Percentiles rank a stretch among this genome's conserved stretches.
Evolutionary conservation across 2,113 vertebrate genomes (phyloP).

Genomic region (Ictalurus furcatus): DNA sequence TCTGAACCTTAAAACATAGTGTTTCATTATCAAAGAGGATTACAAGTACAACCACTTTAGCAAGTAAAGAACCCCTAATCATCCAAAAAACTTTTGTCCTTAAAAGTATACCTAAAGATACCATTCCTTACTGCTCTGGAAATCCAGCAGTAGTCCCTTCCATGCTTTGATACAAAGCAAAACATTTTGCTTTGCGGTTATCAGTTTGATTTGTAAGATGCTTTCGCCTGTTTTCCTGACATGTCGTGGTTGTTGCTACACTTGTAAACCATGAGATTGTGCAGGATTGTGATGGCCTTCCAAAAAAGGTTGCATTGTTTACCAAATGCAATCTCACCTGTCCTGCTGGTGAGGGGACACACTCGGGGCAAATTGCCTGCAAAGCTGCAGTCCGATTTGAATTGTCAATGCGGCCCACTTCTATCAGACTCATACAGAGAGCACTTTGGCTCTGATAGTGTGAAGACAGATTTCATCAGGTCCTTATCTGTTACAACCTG

Average conservation of each 20-base stretch:
- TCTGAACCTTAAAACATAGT: background rate
- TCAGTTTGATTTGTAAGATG: conserved; percentile 2
- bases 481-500: conserved; percentile 86
- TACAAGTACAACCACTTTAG: background rate
- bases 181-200: background rate
- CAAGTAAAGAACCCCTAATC: background rate
- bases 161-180: background rate
- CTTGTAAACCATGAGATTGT: conserved; percentile 63
- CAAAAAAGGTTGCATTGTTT: conserved; percentile 60
- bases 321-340: conserved; percentile 68
- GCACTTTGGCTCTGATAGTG: conserved; percentile 75
- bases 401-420: conserved; percentile 65
- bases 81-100: background rate
- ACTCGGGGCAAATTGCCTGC: conserved; percentile 70
- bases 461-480: conserved; percentile 86
- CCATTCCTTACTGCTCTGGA: too few species aligned
- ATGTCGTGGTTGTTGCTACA: conserved; percentile 29
- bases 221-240: conserved; percentile 27
- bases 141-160: background rate
- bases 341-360: conserved; percentile 54
- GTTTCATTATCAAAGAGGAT: background rate
- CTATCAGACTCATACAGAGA: conserved; percentile 67
- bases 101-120: background rate
- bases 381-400: conserved; percentile 64
- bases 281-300: conserved; percentile 52